These are phyloP conservation scores for Mythimna vitellina DNA, from an alignment of 2,888 invertebrate genomes.

Conservation along the genomic window DNA sequence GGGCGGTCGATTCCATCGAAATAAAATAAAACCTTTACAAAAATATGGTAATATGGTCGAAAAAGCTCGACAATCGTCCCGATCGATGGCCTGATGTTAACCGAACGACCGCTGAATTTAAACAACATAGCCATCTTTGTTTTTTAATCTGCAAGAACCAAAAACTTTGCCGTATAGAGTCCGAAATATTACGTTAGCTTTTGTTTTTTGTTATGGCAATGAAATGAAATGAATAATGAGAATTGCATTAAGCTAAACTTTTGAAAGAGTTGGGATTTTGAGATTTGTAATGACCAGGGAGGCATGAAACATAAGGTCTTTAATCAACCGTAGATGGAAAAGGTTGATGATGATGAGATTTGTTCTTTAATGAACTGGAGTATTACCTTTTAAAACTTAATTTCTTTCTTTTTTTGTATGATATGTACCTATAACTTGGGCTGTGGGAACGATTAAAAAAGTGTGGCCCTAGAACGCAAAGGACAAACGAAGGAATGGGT, in stretches of 20 bases:
- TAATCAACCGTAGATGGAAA: too few species aligned
- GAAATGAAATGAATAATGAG: neutral
- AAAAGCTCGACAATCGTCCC: slow-evolving; percentile 51
- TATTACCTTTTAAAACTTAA: neutral
- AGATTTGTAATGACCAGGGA: neutral
- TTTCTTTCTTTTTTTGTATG: too few species aligned
- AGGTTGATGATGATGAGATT: neutral
- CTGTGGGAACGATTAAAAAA: too few species aligned
- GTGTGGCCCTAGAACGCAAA: too few species aligned
- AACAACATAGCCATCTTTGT: slow-evolving; percentile 60
- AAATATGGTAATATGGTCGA: slow-evolving; percentile 57
- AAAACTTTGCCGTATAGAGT: slow-evolving; percentile 22
- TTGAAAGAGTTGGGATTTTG: neutral
- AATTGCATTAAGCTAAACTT: neutral
- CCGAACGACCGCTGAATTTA: slow-evolving; percentile 68
- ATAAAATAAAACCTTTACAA: slow-evolving; percentile 37
- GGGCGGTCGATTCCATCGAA: neutral
- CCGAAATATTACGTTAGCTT: neutral
- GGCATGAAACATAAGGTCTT: neutral
- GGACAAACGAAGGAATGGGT: too few species aligned
- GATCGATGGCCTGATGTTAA: slow-evolving; percentile 36
- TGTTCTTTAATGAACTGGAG: too few species aligned
- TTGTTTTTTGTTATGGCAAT: neutral
- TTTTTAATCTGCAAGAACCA: slow-evolving; percentile 35
- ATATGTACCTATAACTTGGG: too few species aligned